Evolutionary conservation across 2,797 vertebrate species (phyloP), one percentile per base, ranked within the genome.

Genomic region (Siniperca obscura): DNA sequence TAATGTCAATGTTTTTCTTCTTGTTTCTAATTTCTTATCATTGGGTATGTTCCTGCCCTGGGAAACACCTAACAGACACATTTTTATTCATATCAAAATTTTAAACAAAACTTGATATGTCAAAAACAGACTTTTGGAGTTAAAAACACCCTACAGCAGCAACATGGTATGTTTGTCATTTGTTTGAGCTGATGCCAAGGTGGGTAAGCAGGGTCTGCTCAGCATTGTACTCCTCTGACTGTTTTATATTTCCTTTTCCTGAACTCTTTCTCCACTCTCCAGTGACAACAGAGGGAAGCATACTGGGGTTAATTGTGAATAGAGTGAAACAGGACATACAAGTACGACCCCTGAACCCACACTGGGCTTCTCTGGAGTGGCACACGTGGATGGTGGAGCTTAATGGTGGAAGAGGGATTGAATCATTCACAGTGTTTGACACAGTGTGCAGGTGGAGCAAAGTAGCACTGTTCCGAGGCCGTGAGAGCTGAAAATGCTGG

Each of bases 241-340:
- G 95, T 93, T 95, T 96, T 93, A 96, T 95, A 95, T 94, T 96
- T 96, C 95, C 95, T 87, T 94, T 96, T 95, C 91, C 96, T 94
- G 94, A 95, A 90, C 93, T 95, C 92, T 90, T 94, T 93, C 94
- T 94, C 78, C 70, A 87, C 71, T 88, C 84, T 93, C 94, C 93
- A 89, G 93, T 92, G 94, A 96, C 97, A 98, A 97, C 95, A 97
- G 96, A 96, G 95, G 96, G 95, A 96, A 89, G 90, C 91, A 92
- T 89, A 81, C 36, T 90, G 94, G 95, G 96, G 97, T 97, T 98
- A 97, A 98, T 97, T 97, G 94, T 95, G 95, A 90, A 96, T 95
- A 92, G 95, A 95, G 96, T 90, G 86, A 93, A 95, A 95, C 94
- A 96, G 96, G 97, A 96, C 95, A 95, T 93, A 76, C 93, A 93